A percentile compares a stretch with the other conserved stretches of the same genome.
Conservation (phyloP, 2,797 vertebrate species). For the Toxotes lorentzi region DNA sequence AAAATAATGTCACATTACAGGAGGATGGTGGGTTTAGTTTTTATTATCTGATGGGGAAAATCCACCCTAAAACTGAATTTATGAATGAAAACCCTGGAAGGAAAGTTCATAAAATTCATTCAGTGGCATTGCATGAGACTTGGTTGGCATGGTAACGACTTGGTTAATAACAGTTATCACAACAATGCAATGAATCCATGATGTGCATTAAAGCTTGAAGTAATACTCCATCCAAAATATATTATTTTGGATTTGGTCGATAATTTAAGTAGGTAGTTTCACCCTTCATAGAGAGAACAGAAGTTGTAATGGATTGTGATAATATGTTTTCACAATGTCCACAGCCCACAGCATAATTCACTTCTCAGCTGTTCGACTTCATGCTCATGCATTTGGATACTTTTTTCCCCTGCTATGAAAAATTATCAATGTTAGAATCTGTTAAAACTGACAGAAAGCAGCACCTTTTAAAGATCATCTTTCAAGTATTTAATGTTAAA, state of each 20-base stretch:
- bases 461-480: not conserved
- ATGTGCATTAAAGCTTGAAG: conserved; percentile 17
- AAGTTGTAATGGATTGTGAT: not conserved
- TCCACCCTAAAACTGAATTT: conserved; percentile 31
- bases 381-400: not conserved
- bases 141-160: not conserved
- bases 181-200: not conserved
- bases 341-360: not conserved
- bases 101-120: not conserved
- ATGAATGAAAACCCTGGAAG: not conserved
- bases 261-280: not conserved
- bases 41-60: conserved; percentile 9
- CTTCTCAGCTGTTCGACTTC: too few species aligned
- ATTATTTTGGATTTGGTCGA: not conserved
- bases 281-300: not conserved
- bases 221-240: conserved; percentile 1
- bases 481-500: not conserved
- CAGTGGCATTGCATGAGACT: not conserved
- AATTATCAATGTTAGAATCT: not conserved
- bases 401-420: not conserved
- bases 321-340: not conserved
- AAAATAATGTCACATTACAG: not conserved
- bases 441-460: not conserved
- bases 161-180: too few species aligned
- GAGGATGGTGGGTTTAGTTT: not conserved